Conservation (phyloP, 2,797 vertebrate genomes). For the Cossypha caffra region DNA sequence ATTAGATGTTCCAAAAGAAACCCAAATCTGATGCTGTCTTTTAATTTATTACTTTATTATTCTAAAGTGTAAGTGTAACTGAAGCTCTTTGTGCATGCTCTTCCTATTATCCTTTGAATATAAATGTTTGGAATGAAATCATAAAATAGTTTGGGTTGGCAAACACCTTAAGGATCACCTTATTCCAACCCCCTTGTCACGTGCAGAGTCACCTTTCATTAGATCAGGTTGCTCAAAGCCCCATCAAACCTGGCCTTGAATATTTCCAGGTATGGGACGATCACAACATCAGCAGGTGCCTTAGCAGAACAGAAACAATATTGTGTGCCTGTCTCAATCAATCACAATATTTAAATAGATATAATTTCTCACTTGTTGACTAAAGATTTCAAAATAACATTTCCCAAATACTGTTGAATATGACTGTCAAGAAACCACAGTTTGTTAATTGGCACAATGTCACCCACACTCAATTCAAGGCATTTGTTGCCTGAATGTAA, state of each 20-base stretch:
- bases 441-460: neutral
- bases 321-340: neutral
- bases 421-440: neutral
- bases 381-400: neutral
- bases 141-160: neutral
- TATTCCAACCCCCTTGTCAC: neutral
- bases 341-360: neutral
- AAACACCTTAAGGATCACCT: neutral
- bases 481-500: neutral
- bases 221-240: neutral
- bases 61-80: neutral
- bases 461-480: neutral
- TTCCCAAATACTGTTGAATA: neutral
- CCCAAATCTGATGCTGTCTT: neutral
- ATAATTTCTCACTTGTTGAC: neutral
- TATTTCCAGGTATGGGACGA: neutral
- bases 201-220: neutral
- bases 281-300: neutral
- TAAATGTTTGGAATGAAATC: neutral
- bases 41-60: neutral
- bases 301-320: neutral
- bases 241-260: neutral
- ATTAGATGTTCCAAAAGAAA: neutral
- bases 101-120: neutral
- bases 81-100: neutral